Conservation (phyloP, 2,113 vertebrate genomes). For the Ophiodon elongatus region DNA sequence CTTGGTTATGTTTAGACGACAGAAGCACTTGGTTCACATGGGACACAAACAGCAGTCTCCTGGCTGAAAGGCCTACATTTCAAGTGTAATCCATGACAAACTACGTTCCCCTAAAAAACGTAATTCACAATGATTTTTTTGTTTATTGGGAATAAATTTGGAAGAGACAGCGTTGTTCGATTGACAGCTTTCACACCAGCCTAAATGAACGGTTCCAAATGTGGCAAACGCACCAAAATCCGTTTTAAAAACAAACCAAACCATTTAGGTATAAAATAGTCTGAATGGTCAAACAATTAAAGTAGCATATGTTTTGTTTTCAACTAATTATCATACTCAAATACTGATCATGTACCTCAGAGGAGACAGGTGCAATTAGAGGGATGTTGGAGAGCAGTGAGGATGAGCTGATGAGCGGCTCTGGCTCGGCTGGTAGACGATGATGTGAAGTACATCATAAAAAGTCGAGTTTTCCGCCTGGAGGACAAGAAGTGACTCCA, state of each 20-base stretch:
- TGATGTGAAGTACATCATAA: constrained; percentile 21
- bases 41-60: no score
- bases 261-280: neutral
- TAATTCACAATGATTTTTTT: no score
- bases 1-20: no score
- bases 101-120: no score
- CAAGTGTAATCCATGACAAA: no score
- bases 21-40: no score
- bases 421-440: neutral
- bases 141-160: no score
- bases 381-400: neutral
- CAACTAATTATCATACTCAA: neutral
- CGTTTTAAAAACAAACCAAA: neutral
- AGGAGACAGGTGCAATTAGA: neutral
- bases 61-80: no score
- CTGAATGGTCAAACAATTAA: neutral
- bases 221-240: no score
- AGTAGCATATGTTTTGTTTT: neutral
- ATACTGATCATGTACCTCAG: neutral
- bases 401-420: neutral
- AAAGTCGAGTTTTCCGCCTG: constrained; percentile 20
- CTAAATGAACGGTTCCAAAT: neutral
- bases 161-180: neutral
- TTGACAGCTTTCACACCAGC: neutral
- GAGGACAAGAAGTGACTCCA: constrained; percentile 17